phyloP scores from a whole-genome alignment of 37 sponge, comb jelly and placozoan genomes.

The Tethya wilhelma region DNA sequence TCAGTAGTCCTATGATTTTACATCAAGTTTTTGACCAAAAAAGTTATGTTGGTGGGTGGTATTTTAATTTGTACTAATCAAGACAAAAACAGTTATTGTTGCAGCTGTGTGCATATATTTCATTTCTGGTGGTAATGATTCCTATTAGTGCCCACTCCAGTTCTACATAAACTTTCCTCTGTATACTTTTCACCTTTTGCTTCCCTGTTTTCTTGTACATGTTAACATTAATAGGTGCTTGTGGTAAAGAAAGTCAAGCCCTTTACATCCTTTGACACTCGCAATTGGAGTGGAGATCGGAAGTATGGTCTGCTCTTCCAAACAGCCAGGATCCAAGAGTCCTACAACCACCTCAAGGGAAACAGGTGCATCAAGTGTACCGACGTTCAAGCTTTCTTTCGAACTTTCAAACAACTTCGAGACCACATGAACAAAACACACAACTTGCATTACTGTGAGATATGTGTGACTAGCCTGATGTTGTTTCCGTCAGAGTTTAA shows the following conservation, averaged over 20 bases:
- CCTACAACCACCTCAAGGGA: slow-evolving; percentile 7
- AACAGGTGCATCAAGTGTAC: slow-evolving; percentile 50
- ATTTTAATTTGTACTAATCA: too few species aligned
- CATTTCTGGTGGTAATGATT: too few species aligned
- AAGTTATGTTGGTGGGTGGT: too few species aligned
- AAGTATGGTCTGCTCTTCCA: slow-evolving; percentile 49
- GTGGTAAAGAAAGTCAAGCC: slow-evolving; percentile 4
- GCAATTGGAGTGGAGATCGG: slow-evolving; percentile 1
- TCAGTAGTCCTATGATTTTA: too few species aligned
- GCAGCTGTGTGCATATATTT: too few species aligned
- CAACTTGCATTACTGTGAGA: slow-evolving; percentile 68
- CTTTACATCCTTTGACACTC: background rate
- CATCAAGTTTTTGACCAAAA: too few species aligned
- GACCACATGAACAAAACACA: slow-evolving; percentile 72
- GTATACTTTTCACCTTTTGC: too few species aligned
- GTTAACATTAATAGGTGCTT: too few species aligned
- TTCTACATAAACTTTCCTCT: too few species aligned
- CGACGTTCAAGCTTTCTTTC: background rate
- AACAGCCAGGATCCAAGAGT: background rate
- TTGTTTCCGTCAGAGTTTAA: slow-evolving; percentile 79
- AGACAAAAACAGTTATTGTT: too few species aligned
- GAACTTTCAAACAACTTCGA: slow-evolving; percentile 42
- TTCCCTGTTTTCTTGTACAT: too few species aligned
- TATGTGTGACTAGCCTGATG: slow-evolving; percentile 76
- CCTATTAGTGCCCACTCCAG: too few species aligned